A percentile compares a stretch with the other conserved stretches of the same genome.
These are phyloP conservation scores for Ptyas mucosa DNA, from an alignment of 2,113 vertebrate genomes.

Conservation along the genomic window DNA sequence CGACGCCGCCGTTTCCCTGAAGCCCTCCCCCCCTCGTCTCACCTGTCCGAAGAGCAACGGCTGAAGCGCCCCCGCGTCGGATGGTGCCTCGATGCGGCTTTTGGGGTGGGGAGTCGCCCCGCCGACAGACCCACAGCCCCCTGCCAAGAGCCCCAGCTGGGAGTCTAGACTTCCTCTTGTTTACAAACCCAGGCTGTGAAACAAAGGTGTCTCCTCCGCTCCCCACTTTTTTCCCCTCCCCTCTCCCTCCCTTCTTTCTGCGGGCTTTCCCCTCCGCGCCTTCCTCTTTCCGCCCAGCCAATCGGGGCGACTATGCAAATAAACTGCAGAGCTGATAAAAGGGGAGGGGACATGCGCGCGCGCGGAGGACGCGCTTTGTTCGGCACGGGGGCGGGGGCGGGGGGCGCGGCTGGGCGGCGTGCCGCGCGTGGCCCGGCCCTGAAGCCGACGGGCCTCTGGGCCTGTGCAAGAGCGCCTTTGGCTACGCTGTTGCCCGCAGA, in stretches of 20 bases:
- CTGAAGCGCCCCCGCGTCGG: not conserved
- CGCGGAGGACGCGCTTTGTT: not conserved
- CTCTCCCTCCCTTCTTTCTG: not conserved
- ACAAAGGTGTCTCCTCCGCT: constrained; percentile 9
- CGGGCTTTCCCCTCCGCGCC: not conserved
- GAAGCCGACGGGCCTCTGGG: not conserved
- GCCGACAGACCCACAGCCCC: not conserved
- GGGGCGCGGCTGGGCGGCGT: not conserved
- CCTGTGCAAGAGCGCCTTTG: not conserved
- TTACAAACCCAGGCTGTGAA: constrained; percentile 25
- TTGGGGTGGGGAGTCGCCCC: not conserved
- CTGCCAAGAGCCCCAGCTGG: constrained; percentile 7
- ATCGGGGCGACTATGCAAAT: constrained; percentile 9
- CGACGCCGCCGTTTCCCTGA: not conserved
- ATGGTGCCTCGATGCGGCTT: not conserved
- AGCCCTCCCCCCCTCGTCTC: not conserved
- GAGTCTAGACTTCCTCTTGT: constrained; percentile 32
- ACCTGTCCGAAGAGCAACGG: constrained; percentile 7
- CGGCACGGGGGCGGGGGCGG: not conserved
- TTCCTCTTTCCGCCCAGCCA: constrained; percentile 1
- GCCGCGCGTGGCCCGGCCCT: too few species aligned
- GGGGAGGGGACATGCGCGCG: not conserved
- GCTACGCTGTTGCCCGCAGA: not conserved
- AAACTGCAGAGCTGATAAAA: constrained; percentile 16
- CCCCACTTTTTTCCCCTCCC: not conserved